Base-by-base conservation (phyloP, 2,888 invertebrate genomes). In the Mellilla xanthometata region DNA sequence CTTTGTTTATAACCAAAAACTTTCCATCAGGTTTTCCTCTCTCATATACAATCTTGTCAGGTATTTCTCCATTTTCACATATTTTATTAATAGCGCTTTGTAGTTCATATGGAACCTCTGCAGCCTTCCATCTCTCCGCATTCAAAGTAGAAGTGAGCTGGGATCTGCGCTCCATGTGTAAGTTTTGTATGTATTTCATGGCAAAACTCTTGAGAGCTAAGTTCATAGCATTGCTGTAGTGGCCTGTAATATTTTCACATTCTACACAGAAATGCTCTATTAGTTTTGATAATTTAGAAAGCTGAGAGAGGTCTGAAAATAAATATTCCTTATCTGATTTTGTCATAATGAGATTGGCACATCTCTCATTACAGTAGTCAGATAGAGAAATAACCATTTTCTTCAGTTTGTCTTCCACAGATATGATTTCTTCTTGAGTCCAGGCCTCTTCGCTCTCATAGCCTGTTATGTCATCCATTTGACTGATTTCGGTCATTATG, bases 71-170 rank as follows among this genome's bases (percentile, higher is more conserved):
- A 52, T 75, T 75, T 58, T 91, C 87, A 71, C 87, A 88, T 65
- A 96, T 93, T 60, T 92, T 91, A 73, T 94, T 93, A 23, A 97
- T 94, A 49, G 98, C 91, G 59, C 93, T 91, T 83, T 99, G 99
- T 74, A 98, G 95, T 72, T 97, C 96, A 56, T 91, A 90, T 0
- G 98, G 96, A 36, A 99, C 96, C 66, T 98, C 97, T 2, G 97
- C 96, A 61, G 95, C 93, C 69, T 96, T 97, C 99, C 99, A 99
- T 49, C 96, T 91, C 80, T 99, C 99, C 52, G 93, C 93, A 73
- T 98, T 98, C 30, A 99, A 88, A 24, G 97, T 91, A 50, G 95
- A 80, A 28, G 94, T 94, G 39, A 99, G 85, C 79, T 97, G 97
- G 38, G 93, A 93, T 79, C 96, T 96, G 31, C 96, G 91, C 68